Evolutionary conservation across 2,113 vertebrate species (phyloP).

Genomic region (Cyprinodon variegatus): DNA sequence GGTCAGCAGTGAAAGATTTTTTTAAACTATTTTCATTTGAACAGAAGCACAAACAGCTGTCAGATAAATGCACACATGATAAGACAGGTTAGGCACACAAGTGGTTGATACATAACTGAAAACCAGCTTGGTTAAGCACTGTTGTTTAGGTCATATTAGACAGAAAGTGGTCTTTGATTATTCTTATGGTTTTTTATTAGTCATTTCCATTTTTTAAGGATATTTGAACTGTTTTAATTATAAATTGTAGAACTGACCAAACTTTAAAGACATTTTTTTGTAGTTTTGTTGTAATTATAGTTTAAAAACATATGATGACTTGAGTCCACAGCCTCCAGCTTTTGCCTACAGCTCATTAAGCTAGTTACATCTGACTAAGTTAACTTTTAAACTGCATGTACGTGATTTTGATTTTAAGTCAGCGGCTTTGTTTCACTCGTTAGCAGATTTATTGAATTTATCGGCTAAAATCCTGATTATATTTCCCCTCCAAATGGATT

Average conservation of each 20-base stretch:
- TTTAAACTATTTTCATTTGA: neutral
- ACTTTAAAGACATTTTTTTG: neutral
- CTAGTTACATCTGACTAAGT: neutral
- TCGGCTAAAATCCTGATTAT: no score
- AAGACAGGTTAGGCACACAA: slow-evolving; percentile 20
- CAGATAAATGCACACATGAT: slow-evolving; percentile 1
- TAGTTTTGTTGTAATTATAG: neutral
- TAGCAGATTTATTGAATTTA: neutral
- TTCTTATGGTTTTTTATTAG: neutral
- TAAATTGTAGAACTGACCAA: neutral
- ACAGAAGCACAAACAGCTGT: slow-evolving; percentile 39
- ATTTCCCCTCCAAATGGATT: neutral
- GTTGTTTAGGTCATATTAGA: neutral
- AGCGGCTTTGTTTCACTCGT: neutral
- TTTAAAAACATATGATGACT: neutral
- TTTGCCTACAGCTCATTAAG: neutral
- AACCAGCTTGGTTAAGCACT: neutral
- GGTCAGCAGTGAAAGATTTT: neutral
- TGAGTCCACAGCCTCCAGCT: neutral
- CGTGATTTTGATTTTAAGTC: neutral
- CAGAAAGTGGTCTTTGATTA: neutral
- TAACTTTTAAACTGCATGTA: neutral
- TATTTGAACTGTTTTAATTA: neutral
- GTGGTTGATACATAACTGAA: neutral
- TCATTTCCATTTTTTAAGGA: neutral